Conservation (phyloP, 2,888 invertebrate species). For the Ophion slaviceki region DNA sequence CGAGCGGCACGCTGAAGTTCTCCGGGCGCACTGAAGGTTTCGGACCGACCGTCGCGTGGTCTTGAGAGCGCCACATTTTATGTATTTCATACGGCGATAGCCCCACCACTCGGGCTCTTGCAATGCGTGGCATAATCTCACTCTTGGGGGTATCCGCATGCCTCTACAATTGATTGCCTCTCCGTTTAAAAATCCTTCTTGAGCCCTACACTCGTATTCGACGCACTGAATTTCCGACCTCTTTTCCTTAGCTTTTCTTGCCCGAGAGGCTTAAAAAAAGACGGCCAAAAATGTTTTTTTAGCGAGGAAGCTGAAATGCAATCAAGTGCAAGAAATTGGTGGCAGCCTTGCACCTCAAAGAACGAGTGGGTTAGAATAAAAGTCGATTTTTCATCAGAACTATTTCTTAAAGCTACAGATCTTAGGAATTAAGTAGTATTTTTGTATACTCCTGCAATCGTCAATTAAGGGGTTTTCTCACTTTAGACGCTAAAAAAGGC, state of each 20-base stretch:
- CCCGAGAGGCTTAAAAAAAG: not conserved
- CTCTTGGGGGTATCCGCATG: constrained; percentile 24
- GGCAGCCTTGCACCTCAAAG: no score
- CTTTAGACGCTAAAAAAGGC: no score
- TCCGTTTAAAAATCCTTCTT: constrained; percentile 19
- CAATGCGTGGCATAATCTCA: constrained; percentile 1
- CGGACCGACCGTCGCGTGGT: constrained; percentile 70
- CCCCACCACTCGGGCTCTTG: constrained; percentile 43
- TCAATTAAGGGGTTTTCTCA: no score
- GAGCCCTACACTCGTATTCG: constrained; percentile 12
- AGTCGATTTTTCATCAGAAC: no score
- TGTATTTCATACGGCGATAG: constrained; percentile 60
- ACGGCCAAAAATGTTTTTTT: not conserved
- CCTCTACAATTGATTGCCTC: constrained; percentile 4
- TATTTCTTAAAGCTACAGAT: no score
- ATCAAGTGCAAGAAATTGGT: not conserved
- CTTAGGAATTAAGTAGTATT: no score
- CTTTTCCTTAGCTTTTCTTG: not conserved
- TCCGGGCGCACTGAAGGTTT: constrained; percentile 41
- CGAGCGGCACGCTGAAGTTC: constrained; percentile 20
- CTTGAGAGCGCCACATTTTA: constrained; percentile 71
- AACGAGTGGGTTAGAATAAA: no score
- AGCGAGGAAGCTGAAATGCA: not conserved
- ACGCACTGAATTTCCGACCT: not conserved
- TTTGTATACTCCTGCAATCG: no score